Percentiles rank a stretch among this genome's conserved stretches.
phyloP scores from a whole-genome alignment of 2,797 vertebrate species.

The Myotis myotis region DNA sequence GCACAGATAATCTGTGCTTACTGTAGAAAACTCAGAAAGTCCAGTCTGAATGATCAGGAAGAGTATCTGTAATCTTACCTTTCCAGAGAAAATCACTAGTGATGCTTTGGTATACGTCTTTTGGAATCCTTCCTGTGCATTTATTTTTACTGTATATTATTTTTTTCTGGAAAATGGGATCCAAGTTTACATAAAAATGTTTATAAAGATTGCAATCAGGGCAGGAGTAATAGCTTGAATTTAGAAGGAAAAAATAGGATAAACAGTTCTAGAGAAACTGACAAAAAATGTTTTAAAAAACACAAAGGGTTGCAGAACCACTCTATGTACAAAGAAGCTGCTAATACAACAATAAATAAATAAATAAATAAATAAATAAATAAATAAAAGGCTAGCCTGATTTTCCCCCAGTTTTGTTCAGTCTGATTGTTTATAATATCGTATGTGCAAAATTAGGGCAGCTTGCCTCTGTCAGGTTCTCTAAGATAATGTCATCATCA shows the following conservation, averaged over 20 bases:
- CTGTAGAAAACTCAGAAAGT: not conserved
- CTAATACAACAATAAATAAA: not conserved
- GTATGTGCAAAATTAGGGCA: not conserved
- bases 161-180: not conserved
- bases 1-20: not conserved
- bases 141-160: not conserved
- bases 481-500: not conserved
- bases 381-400: not conserved
- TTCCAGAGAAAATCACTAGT: not conserved
- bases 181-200: not conserved
- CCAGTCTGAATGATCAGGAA: not conserved
- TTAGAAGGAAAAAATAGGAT: constrained; percentile 10
- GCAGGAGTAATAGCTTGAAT: not conserved
- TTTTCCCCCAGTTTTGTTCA: not conserved
- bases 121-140: not conserved
- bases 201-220: not conserved
- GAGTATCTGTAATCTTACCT: not conserved
- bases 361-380: not conserved
- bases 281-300: not conserved
- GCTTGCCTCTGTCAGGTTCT: not conserved
- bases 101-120: not conserved
- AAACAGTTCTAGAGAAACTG: not conserved
- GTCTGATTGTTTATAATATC: not conserved
- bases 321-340: not conserved
- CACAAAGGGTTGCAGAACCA: not conserved